Base-by-base conservation (phyloP, 1,140 invertebrate genomes). In the Sesamia nonagrioides region DNA sequence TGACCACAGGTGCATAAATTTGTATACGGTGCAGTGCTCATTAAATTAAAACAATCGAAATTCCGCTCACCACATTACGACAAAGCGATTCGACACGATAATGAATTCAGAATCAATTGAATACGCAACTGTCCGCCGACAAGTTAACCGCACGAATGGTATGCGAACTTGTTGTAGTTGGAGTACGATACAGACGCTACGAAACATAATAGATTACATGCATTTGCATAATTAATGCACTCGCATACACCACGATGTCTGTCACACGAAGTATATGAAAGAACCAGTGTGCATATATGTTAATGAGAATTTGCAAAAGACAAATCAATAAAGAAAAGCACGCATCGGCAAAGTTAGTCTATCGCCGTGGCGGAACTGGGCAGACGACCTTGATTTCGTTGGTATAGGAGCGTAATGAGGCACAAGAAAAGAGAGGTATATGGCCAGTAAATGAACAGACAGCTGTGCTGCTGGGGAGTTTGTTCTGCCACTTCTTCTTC, bases 201-300 rank as follows among this genome's bases (percentile, higher is more conserved):
- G 21, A 42, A 6, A 54, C 18, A 54, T n/a, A 37, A 58, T 73
- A 73, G 58, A 58, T 73, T 58, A 58, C 40, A 9, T 17, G 35
- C 13, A 73, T 73, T 73, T 42, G 35, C 71, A 73, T 73, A 37
- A 58, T 58, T 73, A n/a, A 73, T 73, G 71, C 71, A 73, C 17
- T 42, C 9, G 54, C 8, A 18, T 58, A 40, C 27, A 35, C 17
- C 37, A 35, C 9, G 52, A 35, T n/a, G 13, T 9, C 1, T 40
- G 35, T 56, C 33, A 21, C 37, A n/a, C 13, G 18, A 27, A 11
- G 27, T 72, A 58, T 18, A 21, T 5, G 71, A 54, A 72, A 68
- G 71, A 54, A 72, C 48, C 18, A 33, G 4, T 48, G 13, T 42
- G 37, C 18, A 21, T 27, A 21, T 35, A 8, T 68, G 42, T 63